Base-by-base conservation (phyloP, 2,113 vertebrate species). In the Heliornis fulica region DNA sequence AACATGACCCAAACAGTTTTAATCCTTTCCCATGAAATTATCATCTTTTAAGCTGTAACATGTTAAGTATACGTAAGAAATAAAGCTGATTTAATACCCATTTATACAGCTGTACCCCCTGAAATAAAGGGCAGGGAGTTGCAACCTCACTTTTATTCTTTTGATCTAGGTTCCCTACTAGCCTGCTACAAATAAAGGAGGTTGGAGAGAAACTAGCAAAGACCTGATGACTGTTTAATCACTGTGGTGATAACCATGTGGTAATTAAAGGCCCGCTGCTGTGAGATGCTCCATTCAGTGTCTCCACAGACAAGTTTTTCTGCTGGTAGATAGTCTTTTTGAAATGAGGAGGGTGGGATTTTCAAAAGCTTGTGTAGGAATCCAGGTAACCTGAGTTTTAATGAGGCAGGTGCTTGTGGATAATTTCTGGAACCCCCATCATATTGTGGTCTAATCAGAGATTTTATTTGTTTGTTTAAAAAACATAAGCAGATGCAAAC, bases 191-290 rank as follows among this genome's bases (percentile, higher is more conserved):
- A 84, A 70, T 66, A 85, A 74, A 84, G 53, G 60, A 75, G 45
- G 50, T 36, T 48, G 22, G 69, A 82, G 48, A 57, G 29, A 50
- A 87, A 34, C 22, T 19, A 76, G 50, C 53, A 71, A 85, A 48
- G 70, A 76, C 54, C 50, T 43, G 54, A 66, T 57, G 50, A 69
- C 78, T 53, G 25, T 79, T 79, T 76, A 93, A 94, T 93, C 63
- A 4, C 70, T 63, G 74, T 66, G 41, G 34, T 70, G 86, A 85
- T 85, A 91, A 87, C 54, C n/a, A 65, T 29, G 57, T 59, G 87
- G 38, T 50, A 96, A 95, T 90, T 83, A 93, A 85, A 90, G 54
- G 32, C 70, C 72, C 77, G 50, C 65, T 94, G 81, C 84, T 95
- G 26, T 54, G 81, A 79, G 53, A 38, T 61, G 51, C 51, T 46